A percentile compares a stretch with the other conserved stretches of the same genome.
Conservation (phyloP, 2,888 invertebrate species). For the Leistus spinibarbis region DNA sequence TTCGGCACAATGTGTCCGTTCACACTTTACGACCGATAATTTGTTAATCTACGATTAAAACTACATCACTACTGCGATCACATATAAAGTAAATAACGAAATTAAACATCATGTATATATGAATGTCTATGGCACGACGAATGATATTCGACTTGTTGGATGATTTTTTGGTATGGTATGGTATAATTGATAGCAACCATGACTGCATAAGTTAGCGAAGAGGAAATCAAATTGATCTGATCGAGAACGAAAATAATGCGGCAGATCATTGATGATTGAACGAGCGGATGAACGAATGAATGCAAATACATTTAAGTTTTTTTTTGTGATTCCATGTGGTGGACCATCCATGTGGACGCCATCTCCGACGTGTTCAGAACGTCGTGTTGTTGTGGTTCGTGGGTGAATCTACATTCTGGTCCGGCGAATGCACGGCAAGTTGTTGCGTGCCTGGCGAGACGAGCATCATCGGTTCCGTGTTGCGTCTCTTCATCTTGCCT, state of each 20-base stretch:
- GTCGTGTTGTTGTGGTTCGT: slow-evolving; percentile 57
- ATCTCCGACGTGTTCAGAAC: slow-evolving; percentile 46
- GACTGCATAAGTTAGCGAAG: background rate
- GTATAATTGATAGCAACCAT: background rate
- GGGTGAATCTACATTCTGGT: slow-evolving; percentile 59
- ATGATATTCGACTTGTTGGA: background rate
- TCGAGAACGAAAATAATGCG: slow-evolving; percentile 15
- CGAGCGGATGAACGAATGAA: slow-evolving; percentile 6
- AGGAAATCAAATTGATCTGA: background rate
- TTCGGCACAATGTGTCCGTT: slow-evolving; percentile 39
- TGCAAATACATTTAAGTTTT: slow-evolving; percentile 1
- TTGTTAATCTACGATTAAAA: slow-evolving; percentile 18
- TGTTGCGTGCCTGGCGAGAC: slow-evolving; percentile 58
- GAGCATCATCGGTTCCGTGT: slow-evolving; percentile 84
- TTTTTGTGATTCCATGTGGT: slow-evolving; percentile 7
- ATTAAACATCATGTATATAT: background rate
- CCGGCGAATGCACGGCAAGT: slow-evolving; percentile 57
- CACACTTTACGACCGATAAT: slow-evolving; percentile 26
- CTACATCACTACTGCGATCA: slow-evolving; percentile 38
- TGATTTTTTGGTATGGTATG: background rate
- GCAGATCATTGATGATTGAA: slow-evolving; percentile 17
- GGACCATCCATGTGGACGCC: background rate
- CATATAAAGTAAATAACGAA: slow-evolving; percentile 39
- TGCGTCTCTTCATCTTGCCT: slow-evolving; percentile 94
- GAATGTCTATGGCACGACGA: background rate